A percentile compares a stretch with the other conserved stretches of the same genome.
Evolutionary conservation across 2,888 invertebrate genomes (phyloP).

Genomic region (Anoncus sp.): DNA sequence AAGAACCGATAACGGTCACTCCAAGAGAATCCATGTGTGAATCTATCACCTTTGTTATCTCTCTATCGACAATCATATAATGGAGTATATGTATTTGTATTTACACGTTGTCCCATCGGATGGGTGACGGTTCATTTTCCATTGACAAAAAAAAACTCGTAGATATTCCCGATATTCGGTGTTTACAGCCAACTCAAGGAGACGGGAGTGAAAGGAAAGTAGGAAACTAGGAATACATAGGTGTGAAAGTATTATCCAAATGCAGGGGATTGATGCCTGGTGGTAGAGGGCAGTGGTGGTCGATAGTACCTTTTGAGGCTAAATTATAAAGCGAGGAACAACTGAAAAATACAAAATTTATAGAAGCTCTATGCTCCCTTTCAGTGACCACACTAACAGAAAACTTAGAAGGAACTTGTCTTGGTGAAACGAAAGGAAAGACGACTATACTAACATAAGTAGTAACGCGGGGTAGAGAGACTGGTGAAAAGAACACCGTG

Average conservation of each 20-base stretch:
- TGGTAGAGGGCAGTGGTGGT: slow-evolving; percentile 68
- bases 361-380: slow-evolving; percentile 43
- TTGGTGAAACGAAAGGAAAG: slow-evolving; percentile 10
- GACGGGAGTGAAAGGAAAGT: slow-evolving; percentile 5
- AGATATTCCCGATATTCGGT: neutral
- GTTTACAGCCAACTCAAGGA: neutral
- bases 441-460: slow-evolving; percentile 24
- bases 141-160: too few relatives aligned
- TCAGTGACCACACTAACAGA: slow-evolving; percentile 3
- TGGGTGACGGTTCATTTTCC: too few relatives aligned
- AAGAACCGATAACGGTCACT: slow-evolving; percentile 7
- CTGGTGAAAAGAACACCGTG: slow-evolving; percentile 4
- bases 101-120: too few relatives aligned
- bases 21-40: neutral
- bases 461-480: slow-evolving; percentile 13
- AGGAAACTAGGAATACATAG: slow-evolving; percentile 41
- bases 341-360: slow-evolving; percentile 13
- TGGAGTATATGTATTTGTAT: neutral
- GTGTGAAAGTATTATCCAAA: slow-evolving; percentile 50
- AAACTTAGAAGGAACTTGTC: slow-evolving; percentile 21
- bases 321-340: slow-evolving; percentile 35
- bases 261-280: slow-evolving; percentile 73
- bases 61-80: neutral
- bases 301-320: slow-evolving; percentile 72
- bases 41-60: neutral